A percentile compares a stretch with the other conserved stretches of the same genome.
These are phyloP conservation scores for Spilosoma lubricipeda DNA, from an alignment of 2,888 invertebrate species.

Conservation along the genomic window DNA sequence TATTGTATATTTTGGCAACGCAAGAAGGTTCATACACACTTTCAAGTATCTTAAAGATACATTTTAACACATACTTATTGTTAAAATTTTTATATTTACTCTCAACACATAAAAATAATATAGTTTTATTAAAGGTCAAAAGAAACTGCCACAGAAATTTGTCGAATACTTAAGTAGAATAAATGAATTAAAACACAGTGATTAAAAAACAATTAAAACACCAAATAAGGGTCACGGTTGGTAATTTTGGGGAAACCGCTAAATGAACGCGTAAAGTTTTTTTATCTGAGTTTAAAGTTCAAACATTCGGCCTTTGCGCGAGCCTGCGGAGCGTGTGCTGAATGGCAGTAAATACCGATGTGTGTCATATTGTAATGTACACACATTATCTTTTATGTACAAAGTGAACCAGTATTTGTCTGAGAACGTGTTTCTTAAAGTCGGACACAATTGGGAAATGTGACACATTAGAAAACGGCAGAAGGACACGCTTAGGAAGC, in stretches of 20 bases:
- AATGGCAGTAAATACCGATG: slow-evolving; percentile 15
- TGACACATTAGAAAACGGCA: not conserved
- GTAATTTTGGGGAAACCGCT: slow-evolving; percentile 15
- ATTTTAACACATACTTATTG: not conserved
- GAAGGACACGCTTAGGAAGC: not conserved
- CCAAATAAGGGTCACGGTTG: slow-evolving; percentile 9
- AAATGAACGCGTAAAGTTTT: slow-evolving; percentile 20
- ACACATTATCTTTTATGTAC: not conserved
- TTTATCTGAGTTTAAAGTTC: slow-evolving; percentile 46
- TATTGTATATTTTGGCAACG: not conserved
- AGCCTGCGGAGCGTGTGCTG: not conserved
- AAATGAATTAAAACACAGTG: slow-evolving; percentile 6
- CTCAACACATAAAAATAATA: not conserved
- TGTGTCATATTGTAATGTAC: slow-evolving; percentile 7
- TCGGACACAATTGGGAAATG: not conserved
- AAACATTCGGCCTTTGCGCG: slow-evolving; percentile 40
- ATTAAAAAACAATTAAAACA: slow-evolving; percentile 24
- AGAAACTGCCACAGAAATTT: not conserved
- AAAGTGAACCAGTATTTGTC: not conserved
- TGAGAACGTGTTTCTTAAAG: not conserved
- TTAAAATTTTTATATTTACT: not conserved
- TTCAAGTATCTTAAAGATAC: not conserved
- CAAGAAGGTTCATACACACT: not conserved
- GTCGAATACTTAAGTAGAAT: not conserved
- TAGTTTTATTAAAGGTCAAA: not conserved